These are phyloP conservation scores for Muscicapa comitata DNA, from an alignment of 2,797 vertebrate species.

Conservation along the genomic window DNA sequence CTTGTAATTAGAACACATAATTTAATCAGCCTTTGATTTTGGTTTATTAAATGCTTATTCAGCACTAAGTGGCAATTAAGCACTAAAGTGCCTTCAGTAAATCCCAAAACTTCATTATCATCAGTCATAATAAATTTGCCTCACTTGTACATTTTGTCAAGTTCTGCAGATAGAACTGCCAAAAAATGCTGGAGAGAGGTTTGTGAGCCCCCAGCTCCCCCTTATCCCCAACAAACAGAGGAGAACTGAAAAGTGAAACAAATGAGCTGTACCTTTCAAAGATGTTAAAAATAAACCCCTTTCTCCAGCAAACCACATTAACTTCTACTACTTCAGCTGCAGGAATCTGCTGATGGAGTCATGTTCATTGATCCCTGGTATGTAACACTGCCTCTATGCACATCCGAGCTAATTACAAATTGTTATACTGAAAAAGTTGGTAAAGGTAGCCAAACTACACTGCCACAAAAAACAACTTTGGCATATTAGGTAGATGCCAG, in stretches of 20 bases:
- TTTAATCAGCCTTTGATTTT: conserved; percentile 1
- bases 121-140: neutral
- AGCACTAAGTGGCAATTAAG: neutral
- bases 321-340: neutral
- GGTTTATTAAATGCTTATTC: neutral
- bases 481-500: neutral
- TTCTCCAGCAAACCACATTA: neutral
- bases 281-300: neutral
- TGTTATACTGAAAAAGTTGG: neutral
- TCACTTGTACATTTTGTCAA: neutral
- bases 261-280: neutral
- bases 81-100: neutral
- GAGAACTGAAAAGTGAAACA: neutral
- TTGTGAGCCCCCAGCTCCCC: neutral
- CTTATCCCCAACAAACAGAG: neutral
- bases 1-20: neutral
- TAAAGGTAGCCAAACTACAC: neutral
- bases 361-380: neutral
- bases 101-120: neutral
- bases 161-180: neutral
- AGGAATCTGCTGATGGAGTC: neutral
- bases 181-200: neutral
- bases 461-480: neutral
- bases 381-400: neutral
- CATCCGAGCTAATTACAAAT: accelerated